Conservation (phyloP, 2,888 invertebrate genomes). For the Platycnemis pennipes region DNA sequence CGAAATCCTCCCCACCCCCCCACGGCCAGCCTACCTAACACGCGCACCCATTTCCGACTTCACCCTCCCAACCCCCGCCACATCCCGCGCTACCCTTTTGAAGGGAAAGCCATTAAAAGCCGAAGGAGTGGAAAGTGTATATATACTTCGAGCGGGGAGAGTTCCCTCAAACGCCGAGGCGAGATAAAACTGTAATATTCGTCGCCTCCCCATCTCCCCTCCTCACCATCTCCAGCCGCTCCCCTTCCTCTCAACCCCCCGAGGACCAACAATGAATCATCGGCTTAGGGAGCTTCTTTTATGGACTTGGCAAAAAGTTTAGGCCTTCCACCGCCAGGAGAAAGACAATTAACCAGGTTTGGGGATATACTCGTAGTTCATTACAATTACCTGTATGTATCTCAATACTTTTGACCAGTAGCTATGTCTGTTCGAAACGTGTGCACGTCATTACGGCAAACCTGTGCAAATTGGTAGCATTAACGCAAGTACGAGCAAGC, state of each 20-base stretch:
- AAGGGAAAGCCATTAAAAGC: constrained; percentile 46
- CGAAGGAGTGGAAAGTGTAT: background rate
- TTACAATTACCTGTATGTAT: too few relatives aligned
- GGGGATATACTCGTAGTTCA: too few relatives aligned
- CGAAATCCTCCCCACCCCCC: background rate
- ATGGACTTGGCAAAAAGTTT: constrained; percentile 44
- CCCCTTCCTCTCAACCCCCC: background rate
- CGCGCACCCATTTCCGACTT: background rate
- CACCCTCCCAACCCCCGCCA: background rate
- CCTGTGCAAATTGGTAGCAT: too few relatives aligned
- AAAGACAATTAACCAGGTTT: too few relatives aligned
- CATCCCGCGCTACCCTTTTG: background rate
- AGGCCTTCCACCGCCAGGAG: background rate
- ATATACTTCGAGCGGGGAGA: background rate
- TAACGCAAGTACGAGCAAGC: too few relatives aligned
- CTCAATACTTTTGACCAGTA: too few relatives aligned
- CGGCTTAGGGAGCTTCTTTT: constrained; percentile 20
- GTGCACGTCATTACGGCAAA: too few relatives aligned
- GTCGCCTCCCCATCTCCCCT: background rate
- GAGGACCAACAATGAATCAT: constrained; percentile 34
- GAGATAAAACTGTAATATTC: constrained; percentile 64
- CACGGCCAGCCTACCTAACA: background rate
- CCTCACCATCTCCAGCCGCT: background rate
- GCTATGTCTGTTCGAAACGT: too few relatives aligned
- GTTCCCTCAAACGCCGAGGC: constrained; percentile 24